Conservation (phyloP, 2,888 invertebrate genomes). For the Lumbricus terrestris region DNA sequence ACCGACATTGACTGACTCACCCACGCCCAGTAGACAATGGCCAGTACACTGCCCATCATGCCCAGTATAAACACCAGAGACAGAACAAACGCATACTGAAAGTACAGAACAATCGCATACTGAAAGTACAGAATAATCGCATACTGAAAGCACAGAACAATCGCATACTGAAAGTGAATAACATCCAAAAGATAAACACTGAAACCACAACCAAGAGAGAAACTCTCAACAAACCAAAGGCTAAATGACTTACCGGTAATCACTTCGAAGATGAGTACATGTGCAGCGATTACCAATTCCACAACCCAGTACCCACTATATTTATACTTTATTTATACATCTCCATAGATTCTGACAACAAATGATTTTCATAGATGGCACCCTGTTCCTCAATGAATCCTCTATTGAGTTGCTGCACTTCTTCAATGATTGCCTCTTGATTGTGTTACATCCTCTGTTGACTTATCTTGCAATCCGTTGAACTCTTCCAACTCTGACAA, state of each 20-base stretch:
- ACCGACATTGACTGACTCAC: conserved; percentile 15
- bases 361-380: too few relatives aligned
- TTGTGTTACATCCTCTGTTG: too few relatives aligned
- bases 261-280: not conserved
- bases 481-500: too few relatives aligned
- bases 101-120: conserved; percentile 19
- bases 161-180: conserved; percentile 14
- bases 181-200: not conserved
- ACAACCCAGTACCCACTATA: not conserved
- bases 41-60: conserved; percentile 20
- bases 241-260: not conserved
- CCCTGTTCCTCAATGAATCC: too few relatives aligned
- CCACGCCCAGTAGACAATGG: conserved; percentile 24
- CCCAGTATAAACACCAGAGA: conserved; percentile 24
- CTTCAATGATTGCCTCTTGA: too few relatives aligned
- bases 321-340: too few relatives aligned
- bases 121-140: conserved; percentile 14
- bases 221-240: not conserved
- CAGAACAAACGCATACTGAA: conserved; percentile 21
- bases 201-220: not conserved
- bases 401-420: too few relatives aligned
- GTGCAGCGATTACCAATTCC: not conserved
- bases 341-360: too few relatives aligned
- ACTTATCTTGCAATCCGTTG: too few relatives aligned
- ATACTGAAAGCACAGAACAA: conserved; percentile 25